A percentile compares a stretch with the other conserved stretches of the same genome.
These are phyloP conservation scores for Acanthopagrus latus DNA, from an alignment of 2,797 vertebrate genomes.

Conservation along the genomic window DNA sequence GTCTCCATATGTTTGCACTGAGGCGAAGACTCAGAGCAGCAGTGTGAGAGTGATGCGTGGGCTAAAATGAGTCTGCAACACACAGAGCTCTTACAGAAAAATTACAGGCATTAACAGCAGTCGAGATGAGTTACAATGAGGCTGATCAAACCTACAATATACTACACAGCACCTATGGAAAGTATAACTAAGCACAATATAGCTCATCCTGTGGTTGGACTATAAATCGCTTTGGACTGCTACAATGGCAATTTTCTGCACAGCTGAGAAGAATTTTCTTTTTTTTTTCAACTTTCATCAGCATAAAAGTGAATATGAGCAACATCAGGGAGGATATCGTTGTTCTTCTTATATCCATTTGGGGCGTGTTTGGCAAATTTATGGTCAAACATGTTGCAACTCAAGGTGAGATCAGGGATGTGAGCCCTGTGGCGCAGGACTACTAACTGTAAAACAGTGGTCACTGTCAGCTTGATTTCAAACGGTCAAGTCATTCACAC, in stretches of 20 bases:
- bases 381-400: not conserved
- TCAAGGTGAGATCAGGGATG: not conserved
- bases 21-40: slow-evolving; percentile 23
- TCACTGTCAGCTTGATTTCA: too few species aligned
- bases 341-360: not conserved
- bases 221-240: not conserved
- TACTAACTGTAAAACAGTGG: too few species aligned
- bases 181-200: not conserved
- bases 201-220: not conserved
- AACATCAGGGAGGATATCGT: not conserved
- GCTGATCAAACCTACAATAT: slow-evolving; percentile 9
- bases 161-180: not conserved
- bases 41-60: not conserved
- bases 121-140: not conserved
- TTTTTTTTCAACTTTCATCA: not conserved
- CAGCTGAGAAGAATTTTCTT: not conserved
- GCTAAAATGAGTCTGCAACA: slow-evolving; percentile 7
- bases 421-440: too few species aligned
- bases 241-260: not conserved
- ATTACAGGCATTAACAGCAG: slow-evolving; percentile 22
- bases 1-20: slow-evolving; percentile 2
- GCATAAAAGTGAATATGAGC: not conserved
- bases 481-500: too few species aligned
- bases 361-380: not conserved
- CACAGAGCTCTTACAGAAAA: slow-evolving; percentile 19